These are phyloP conservation scores for Tursiops truncatus DNA, from an alignment of 2,113 vertebrate genomes.

Conservation along the genomic window DNA sequence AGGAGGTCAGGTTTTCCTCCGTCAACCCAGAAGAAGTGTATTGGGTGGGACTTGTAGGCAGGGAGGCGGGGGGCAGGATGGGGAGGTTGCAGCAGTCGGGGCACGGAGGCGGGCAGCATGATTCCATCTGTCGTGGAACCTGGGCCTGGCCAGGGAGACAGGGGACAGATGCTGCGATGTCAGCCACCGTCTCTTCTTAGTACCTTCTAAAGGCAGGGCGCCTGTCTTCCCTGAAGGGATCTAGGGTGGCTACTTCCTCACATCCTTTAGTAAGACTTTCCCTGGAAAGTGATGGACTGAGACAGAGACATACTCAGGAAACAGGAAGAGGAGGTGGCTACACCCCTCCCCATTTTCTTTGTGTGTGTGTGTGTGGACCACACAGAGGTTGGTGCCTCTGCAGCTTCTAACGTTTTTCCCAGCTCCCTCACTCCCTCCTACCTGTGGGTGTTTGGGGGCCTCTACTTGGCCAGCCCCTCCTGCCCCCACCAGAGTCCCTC, in stretches of 20 bases:
- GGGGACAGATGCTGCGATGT: background rate
- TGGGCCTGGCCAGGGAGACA: background rate
- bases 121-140: background rate
- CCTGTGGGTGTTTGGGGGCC: background rate
- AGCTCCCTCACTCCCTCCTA: background rate
- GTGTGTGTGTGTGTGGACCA: background rate
- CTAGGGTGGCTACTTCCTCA: background rate
- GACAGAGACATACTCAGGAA: background rate
- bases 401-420: background rate
- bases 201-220: background rate
- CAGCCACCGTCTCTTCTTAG: background rate
- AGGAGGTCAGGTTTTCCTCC: background rate
- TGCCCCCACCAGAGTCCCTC: background rate
- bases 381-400: background rate
- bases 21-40: background rate
- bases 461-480: background rate
- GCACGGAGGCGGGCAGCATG: fast-evolving
- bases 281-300: background rate
- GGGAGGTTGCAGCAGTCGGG: fast-evolving
- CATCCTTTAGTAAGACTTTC: background rate
- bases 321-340: background rate
- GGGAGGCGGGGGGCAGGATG: background rate
- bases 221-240: background rate
- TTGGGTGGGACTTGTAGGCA: background rate
- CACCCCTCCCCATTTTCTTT: background rate